Conservation (phyloP, 1,140 invertebrate species). For the Yoshiicerus persimilis region DNA sequence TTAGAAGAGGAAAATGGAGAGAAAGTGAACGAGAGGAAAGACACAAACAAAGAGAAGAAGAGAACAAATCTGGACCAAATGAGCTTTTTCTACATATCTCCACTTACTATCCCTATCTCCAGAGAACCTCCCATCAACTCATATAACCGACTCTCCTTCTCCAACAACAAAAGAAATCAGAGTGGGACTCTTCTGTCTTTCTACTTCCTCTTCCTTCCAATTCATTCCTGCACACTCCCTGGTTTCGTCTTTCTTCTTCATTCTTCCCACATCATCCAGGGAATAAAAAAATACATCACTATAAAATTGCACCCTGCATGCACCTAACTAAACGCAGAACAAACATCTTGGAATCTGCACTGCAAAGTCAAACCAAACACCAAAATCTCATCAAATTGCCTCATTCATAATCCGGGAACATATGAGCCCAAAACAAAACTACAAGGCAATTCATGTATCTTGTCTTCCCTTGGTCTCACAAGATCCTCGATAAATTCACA, state of each 20-base stretch:
- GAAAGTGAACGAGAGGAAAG: not conserved
- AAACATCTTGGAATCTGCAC: not conserved
- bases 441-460: too few relatives aligned
- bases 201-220: not conserved
- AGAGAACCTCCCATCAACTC: not conserved
- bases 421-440: conserved; percentile 3
- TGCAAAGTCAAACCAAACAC: not conserved
- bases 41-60: not conserved
- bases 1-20: not conserved
- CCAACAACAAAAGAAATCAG: conserved; percentile 4
- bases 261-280: conserved; percentile 37
- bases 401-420: conserved; percentile 36
- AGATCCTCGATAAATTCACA: not conserved
- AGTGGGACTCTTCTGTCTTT: not conserved
- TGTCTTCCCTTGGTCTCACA: not conserved
- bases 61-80: conserved; percentile 39
- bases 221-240: not conserved
- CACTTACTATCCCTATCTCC: not conserved
- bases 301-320: conserved; percentile 22
- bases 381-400: conserved; percentile 30
- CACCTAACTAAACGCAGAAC: not conserved
- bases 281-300: conserved; percentile 37
- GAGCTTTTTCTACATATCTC: conserved; percentile 14
- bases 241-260: not conserved
- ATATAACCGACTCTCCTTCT: not conserved